Evolutionary conservation across 1,140 invertebrate species (phyloP), one percentile per base, ranked within the genome.

Genomic region (Bombus pyrosoma): DNA sequence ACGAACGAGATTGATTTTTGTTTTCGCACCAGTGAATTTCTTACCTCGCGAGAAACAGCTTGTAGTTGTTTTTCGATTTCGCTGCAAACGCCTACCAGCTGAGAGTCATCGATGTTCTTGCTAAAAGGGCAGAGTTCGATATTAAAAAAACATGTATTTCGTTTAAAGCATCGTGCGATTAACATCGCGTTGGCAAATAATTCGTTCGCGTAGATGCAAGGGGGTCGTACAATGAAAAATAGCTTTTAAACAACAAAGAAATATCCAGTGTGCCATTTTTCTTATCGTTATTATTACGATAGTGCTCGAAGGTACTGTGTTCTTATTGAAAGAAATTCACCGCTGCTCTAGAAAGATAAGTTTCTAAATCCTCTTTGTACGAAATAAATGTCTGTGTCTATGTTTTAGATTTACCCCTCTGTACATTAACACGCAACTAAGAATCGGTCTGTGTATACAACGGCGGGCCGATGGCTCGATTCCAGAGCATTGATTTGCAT

Each of bases 11-110:
- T 32, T 62, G 12, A 69, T 22, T 8, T 25, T 32, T 13, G 39
- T 4, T 59, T 73, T n/a, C 2, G 9, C 0, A 22, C 2, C 1
- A 62, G 28, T 18, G 41, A 37, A 47, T 76, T 64, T 59, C 76
- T 89, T 89, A 86, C 84, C 43, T 28, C 12, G 47, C 5, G 13
- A 34, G 28, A 47, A 32, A 37, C 28, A 34, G 43, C 1, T n/a
- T 64, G 34, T 13, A 22, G 2, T 4, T 6, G 47, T 22, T 80
- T 66, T 22, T n/a, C 59, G 2, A 59, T 32, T 41, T 89, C 43
- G 15, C 41, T 76, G 34, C 62, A 82, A 28, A 57, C 10, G 6
- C 43, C 64, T 6, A 47, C 9, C 22, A 39, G 32, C 18, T 39
- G 25, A 25, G 69, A 3, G 22, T 25, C 53, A 34, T 77, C 39